Base-by-base conservation (phyloP, 2,113 vertebrate genomes). In the Microcebus jonahi region DNA sequence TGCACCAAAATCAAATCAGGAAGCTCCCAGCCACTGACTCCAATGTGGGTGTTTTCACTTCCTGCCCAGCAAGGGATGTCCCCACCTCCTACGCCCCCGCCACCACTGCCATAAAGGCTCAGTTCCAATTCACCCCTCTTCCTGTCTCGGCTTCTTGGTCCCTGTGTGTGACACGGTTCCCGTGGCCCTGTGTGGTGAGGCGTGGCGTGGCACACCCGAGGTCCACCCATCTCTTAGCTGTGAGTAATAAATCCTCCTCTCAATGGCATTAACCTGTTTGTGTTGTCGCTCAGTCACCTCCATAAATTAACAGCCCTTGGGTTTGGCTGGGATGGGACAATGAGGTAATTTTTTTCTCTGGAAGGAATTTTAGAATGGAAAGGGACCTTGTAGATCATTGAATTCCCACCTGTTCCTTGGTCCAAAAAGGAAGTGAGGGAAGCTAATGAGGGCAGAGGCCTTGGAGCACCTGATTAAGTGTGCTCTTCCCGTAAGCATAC, bases 41-140 rank as follows among this genome's bases (percentile, higher is more conserved):
- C 5, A 3, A 17, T 5, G 4, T 6, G n/a, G 25, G 1, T 45
- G 23, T 57, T 57, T 68, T 3, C n/a, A 42, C 45, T 77, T 79
- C 68, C 23, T 7, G 31, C 67, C 36, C 59, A 17, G 0, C 11
- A 4, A 48, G 48, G 17, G 23, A 1, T 1, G 0, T 67, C 13
- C 79, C 36, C 59, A 9, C 23, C 36, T 1, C 2, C 23, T n/a
- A 2, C 29, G 42, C 3, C 1, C 6, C 11, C 42, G 3, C 25
- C 0, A 0, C 2, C 5, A 0, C 14, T 2, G 42, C 23, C 48
- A 5, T 31, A 29, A 90, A 87, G 31, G 17, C 4, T 0, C 5
- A 7, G 5, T 15, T 17, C 50, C 2, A 0, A 23, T 25, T 36
- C 29, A 45, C 15, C 15, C 31, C 7, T 53, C 29, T 45, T 21